Evolutionary conservation across 2,888 invertebrate species (phyloP), one percentile per base, ranked within the genome.

Genomic region (Tipula unca): DNA sequence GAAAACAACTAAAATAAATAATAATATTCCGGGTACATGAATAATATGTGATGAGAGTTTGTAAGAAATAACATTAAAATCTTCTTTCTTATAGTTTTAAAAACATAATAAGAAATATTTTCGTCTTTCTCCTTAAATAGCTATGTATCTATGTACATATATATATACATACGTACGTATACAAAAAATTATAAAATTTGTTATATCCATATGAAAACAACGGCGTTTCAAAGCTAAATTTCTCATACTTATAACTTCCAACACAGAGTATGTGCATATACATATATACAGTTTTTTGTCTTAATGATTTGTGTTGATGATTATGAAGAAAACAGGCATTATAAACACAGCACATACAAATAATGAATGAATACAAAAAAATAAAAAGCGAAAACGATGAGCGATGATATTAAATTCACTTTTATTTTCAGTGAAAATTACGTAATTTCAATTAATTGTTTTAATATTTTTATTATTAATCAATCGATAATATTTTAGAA

Each of bases 361-460:
- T 54, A 69, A 69, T 69, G 69, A 69, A 69, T 69, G 25, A 69
- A 69, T 25, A 10, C 0, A 5, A 48, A 20, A 69, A 25, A 25
- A 48, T 17, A 48, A 69, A 69, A 69, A 69, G 25, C 25, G 25
- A 69, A 69, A 69, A 69, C 69, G 69, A 69, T 69, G 69, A 69
- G 25, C 69, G 69, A 69, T 69, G 69, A 69, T 69, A 20, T 69
- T 69, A 69, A 69, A 69, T 69, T 69, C 69, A 25, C 69, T 69
- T 69, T 69, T 69, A 69, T 69, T 69, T 69, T 69, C 69, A 69
- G 69, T 69, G 69, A 69, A 69, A 69, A 69, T 69, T 69, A 25
- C 69, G 69, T 69, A 69, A 69, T 54, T 54, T 17, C 17, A 54
- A 17, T 10, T 69, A 69, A 69, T 69, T 69, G 69, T 69, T 69